A percentile compares a stretch with the other conserved stretches of the same genome.
These are phyloP conservation scores for Microcebus ravelobensis DNA, from an alignment of 2,113 vertebrate genomes.

Conservation along the genomic window DNA sequence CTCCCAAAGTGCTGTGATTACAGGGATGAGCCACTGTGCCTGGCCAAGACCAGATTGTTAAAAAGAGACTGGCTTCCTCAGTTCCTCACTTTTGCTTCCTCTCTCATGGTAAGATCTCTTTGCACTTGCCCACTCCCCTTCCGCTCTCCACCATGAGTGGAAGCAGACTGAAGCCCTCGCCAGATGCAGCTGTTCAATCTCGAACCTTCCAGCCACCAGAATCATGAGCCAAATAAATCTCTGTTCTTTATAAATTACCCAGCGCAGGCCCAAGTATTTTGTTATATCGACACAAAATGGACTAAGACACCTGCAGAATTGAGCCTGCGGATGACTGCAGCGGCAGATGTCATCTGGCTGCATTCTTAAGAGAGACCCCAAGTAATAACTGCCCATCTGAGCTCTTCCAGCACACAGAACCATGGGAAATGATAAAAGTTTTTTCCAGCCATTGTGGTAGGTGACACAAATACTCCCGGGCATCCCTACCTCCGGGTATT, in stretches of 20 bases:
- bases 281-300: background rate
- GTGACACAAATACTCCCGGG: background rate
- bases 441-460: background rate
- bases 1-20: too few species aligned
- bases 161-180: background rate
- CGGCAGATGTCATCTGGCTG: background rate
- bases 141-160: background rate
- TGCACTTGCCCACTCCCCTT: background rate
- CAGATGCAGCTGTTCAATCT: background rate
- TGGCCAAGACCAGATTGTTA: background rate
- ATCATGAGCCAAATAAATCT: background rate
- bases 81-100: background rate
- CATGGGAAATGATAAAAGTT: background rate
- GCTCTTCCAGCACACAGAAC: background rate
- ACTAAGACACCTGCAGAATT: background rate
- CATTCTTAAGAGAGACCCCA: background rate
- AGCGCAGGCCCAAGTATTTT: background rate
- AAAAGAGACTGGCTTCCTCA: background rate
- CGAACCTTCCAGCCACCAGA: background rate
- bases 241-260: background rate
- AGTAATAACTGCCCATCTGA: background rate
- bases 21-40: too few species aligned
- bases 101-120: background rate
- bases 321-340: background rate
- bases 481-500: background rate